Evolutionary conservation across 2,888 invertebrate genomes (phyloP), one percentile per base, ranked within the genome.

Genomic region (Dryobota labecula): DNA sequence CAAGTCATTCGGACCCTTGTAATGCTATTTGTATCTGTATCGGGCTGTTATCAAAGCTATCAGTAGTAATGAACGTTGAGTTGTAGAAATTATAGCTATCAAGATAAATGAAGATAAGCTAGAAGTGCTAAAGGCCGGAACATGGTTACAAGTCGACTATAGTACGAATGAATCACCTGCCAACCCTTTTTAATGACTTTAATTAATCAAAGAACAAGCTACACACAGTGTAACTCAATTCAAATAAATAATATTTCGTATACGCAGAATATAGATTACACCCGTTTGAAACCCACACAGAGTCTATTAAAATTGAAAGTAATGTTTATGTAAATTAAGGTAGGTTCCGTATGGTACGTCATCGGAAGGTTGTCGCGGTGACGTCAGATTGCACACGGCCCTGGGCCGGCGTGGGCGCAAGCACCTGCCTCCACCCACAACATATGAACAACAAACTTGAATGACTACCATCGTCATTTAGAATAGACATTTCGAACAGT

Each of bases 371-470:
- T 93, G 90, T 84, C 70, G 83, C 78, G 93, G 88, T 95, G 93
- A 95, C 94, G 94, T 93, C 90, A 94, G 85, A 83, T 86, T 95
- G 95, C 95, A 94, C 95, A 94, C 95, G 95, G 94, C 94, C 93
- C 95, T 90, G 89, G 85, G 38, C 43, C 33, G 76, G 90, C 91
- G 95, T 94, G 90, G 94, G 95, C 90, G 92, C 88, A 83, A 82
- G 88, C 92, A 94, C 94, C 93, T 94, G 92, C 87, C 86, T 87
- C 89, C 90, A 86, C 95, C 95, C 91, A 95, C 95, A 75, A 78
- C 62, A 76, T 83, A 84, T 87, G 88, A 90, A 91, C 88, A 91
- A 87, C 86, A 90, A 61, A 88, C 86, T 84, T 70, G 80, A 84
- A 88, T 87, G 67, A 75, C 78, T 69, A 68, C 68, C 57, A 56